Base-by-base conservation (phyloP, 2,113 vertebrate species). In the Prolemur simus region DNA sequence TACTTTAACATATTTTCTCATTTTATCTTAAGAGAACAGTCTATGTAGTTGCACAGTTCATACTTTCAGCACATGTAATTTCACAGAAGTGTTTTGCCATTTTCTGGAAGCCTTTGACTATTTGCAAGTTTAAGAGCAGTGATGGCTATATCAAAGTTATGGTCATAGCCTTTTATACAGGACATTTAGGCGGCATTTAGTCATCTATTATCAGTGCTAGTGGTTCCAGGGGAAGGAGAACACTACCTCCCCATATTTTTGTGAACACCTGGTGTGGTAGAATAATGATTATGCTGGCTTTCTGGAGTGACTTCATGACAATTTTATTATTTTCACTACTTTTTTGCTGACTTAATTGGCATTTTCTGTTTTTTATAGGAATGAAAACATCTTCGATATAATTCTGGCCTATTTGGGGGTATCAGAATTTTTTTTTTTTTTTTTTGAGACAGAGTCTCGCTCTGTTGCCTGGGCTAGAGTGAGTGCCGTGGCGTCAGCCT, bases 391-490 rank as follows among this genome's bases (percentile, higher is more conserved):
- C 74, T 90, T 87, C 92, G 47, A 34, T 82, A 17, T 0, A 47
- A 37, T 45, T 94, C 45, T 84, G 63, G 39, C 58, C 78, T 10
- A 5, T 42, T 71, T 20, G 1, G 11, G 8, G 17, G 34, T n/a
- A 34, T 68, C 73, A 37, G 8, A 34, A 78, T 94, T 84, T 89
- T 49, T 82, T 94, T 84, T 89, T 49, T 82, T 94, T 84, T 89
- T 49, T 82, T 94, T 84, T 89, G n/a, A n/a, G n/a, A n/a, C n/a
- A n/a, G n/a, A n/a, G n/a, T n/a, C n/a, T n/a, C n/a, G n/a, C n/a
- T n/a, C n/a, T n/a, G n/a, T n/a, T n/a, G n/a, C n/a, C n/a, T n/a
- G n/a, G n/a, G n/a, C n/a, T n/a, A n/a, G n/a, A n/a, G n/a, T n/a
- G n/a, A n/a, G n/a, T n/a, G n/a, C n/a, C n/a, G n/a, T n/a, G n/a